Percentiles rank a stretch among this genome's conserved stretches.
Evolutionary conservation across 2,888 invertebrate genomes (phyloP).

Genomic region (Ferrisia virgata): DNA sequence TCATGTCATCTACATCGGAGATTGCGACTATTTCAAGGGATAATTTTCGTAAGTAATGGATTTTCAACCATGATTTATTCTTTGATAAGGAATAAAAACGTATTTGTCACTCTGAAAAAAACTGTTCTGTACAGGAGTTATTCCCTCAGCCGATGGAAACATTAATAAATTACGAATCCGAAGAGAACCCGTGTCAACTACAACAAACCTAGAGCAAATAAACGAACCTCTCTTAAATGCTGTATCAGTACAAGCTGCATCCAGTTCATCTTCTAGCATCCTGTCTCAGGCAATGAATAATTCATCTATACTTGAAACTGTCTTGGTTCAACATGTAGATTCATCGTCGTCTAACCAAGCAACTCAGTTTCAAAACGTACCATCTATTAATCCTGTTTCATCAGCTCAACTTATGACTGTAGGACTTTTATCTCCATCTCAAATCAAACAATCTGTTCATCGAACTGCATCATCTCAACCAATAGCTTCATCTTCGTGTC

Average conservation of each 20-base stretch:
- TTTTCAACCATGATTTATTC: neutral
- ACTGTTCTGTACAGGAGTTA: neutral
- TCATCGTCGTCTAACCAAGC: neutral
- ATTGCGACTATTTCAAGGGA: constrained; percentile 64
- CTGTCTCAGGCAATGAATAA: neutral
- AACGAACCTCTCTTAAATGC: neutral
- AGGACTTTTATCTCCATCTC: neutral
- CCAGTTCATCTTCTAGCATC: neutral
- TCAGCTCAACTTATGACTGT: neutral
- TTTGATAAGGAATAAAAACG: no score
- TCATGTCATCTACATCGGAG: constrained; percentile 62
- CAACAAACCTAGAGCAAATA: neutral
- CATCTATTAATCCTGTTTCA: neutral
- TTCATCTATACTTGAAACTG: neutral
- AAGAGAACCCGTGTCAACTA: neutral
- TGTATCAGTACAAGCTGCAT: neutral
- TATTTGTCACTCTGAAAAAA: no score
- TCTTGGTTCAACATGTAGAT: neutral
- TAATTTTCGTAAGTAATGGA: neutral
- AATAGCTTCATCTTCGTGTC: neutral
- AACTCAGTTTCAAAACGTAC: neutral
- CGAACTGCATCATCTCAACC: neutral
- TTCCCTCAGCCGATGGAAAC: neutral
- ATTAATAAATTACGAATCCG: neutral
- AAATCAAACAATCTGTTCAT: neutral